Base-by-base conservation (phyloP, 37 sponge, comb jelly and placozoan species). In the Haliclona indistincta region DNA sequence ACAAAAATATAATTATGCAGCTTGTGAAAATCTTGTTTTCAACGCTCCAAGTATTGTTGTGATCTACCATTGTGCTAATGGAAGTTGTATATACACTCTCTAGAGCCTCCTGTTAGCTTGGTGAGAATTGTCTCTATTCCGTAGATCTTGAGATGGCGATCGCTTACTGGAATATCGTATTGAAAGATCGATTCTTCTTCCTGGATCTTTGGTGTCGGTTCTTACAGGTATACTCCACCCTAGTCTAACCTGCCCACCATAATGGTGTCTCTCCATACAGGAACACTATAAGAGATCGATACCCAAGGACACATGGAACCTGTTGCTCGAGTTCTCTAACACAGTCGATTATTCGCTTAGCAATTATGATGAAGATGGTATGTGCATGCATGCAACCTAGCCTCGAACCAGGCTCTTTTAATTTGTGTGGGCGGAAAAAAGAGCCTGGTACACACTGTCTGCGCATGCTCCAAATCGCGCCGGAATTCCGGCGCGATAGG, bases 321-420 rank as follows among this genome's bases (percentile, higher is more conserved):
- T 97, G 1, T 67, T 97, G 70, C 65, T 97, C 49, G 98, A 97
- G 32, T 97, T 97, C 52, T 65, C 86, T 19, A 75, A 47, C 34
- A 92, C 82, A 13, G 83, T 97, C 35, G 83, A 97, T 75, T 87
- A 89, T 8, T 64, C 80, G 11, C 81, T 97, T 79, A 63, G 69
- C 33, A 97, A 97, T 80, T 97, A 97, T 64, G 98, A 97, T 79
- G 98, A 97, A 45, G 98, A 97, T 86, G 98, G 98, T 94, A 81
- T 29, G 76, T 64, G 13, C 56, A 29, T 23, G 17, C 33, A 7
- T 44, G 4, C 15, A 17, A 47, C 15, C n/a, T n/a, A n/a, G n/a
- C n/a, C n/a, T n/a, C n/a, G n/a, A n/a, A n/a, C n/a, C n/a, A n/a
- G n/a, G n/a, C n/a, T n/a, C n/a, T n/a, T n/a, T n/a, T n/a, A n/a